Evolutionary conservation across 2,888 invertebrate species (phyloP).

Genomic region (Augiades crinisus): DNA sequence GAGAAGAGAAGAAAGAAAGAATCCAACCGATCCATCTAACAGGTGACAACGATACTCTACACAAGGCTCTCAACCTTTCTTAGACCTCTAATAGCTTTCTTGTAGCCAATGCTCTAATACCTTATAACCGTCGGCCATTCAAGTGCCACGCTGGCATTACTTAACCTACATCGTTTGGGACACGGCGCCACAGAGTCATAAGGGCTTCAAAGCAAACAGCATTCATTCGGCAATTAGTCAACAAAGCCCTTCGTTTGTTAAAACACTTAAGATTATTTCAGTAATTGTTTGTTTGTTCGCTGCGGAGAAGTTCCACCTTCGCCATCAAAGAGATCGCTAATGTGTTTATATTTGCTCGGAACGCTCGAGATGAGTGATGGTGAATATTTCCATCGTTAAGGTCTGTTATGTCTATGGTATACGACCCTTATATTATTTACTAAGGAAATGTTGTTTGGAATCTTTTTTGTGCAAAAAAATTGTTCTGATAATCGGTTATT

Average conservation of each 20-base stretch:
- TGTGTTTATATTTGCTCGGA: slow-evolving; percentile 56
- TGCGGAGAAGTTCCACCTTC: slow-evolving; percentile 57
- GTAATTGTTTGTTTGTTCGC: slow-evolving; percentile 58
- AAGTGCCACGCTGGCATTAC: no score
- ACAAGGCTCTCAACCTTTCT: no score
- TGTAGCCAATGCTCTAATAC: no score
- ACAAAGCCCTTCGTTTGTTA: slow-evolving; percentile 26
- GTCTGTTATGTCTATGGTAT: slow-evolving; percentile 13
- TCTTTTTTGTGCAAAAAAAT: no score
- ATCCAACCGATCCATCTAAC: no score
- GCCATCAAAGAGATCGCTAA: slow-evolving; percentile 55
- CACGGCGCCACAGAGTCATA: background rate
- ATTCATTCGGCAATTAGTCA: slow-evolving; percentile 19
- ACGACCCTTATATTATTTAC: slow-evolving; percentile 9
- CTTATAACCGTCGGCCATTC: no score
- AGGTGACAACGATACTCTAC: no score
- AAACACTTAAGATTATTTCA: slow-evolving; percentile 40
- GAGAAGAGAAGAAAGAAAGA: no score
- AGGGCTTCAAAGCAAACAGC: slow-evolving; percentile 4
- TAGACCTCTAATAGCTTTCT: no score
- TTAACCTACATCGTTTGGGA: no score
- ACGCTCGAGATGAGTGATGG: slow-evolving; percentile 29
- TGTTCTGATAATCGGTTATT: no score
- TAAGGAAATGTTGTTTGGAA: no score
- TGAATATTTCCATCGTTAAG: slow-evolving; percentile 19